A percentile compares a stretch with the other conserved stretches of the same genome.
phyloP scores from a whole-genome alignment of 2,797 vertebrate species.

The Botia almorhae region DNA sequence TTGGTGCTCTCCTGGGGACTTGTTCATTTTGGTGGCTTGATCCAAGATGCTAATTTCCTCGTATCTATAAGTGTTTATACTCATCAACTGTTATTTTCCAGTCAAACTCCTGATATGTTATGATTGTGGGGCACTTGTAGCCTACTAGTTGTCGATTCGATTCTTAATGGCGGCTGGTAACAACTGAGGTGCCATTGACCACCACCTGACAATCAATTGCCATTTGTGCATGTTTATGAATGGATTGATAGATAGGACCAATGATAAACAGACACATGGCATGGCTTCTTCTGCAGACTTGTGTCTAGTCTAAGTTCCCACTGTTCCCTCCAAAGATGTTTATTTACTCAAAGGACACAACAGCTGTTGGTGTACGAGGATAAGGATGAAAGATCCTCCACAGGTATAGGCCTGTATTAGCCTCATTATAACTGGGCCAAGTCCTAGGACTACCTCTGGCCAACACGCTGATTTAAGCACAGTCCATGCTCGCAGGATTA shows the following conservation, averaged over 20 bases:
- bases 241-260: neutral
- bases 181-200: too few species aligned
- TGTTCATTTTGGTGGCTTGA: neutral
- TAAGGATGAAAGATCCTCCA: conserved; percentile 54
- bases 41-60: neutral
- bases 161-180: too few species aligned
- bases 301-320: neutral
- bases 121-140: too few species aligned
- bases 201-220: neutral
- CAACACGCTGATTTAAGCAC: conserved; percentile 36
- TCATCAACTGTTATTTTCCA: neutral
- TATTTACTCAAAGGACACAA: conserved; percentile 39
- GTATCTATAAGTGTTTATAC: neutral
- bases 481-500: conserved; percentile 61
- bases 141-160: too few species aligned
- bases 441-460: conserved; percentile 56
- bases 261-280: neutral
- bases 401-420: conserved; percentile 62
- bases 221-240: neutral
- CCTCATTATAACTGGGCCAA: conserved; percentile 71
- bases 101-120: neutral
- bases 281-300: neutral
- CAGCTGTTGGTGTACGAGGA: conserved; percentile 36
- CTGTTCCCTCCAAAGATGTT: neutral
- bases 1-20: neutral